Conservation (phyloP, 2,113 vertebrate species). For the Lepus americanus region DNA sequence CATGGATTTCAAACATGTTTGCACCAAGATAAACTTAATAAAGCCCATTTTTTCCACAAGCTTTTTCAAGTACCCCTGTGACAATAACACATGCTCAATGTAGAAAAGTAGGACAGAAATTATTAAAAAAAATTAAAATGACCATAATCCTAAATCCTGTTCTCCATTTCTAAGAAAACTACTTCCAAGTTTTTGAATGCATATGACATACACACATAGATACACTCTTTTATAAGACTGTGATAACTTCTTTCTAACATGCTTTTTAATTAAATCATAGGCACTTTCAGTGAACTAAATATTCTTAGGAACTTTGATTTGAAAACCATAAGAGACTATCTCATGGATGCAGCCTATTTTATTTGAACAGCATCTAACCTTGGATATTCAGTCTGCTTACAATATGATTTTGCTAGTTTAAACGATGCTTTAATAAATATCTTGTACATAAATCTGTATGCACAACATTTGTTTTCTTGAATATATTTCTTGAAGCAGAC, state of each 20-base stretch:
- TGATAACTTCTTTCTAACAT: background rate
- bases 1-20: no score
- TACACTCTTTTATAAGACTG: background rate
- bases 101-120: background rate
- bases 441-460: background rate
- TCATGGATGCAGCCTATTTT: background rate
- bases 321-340: background rate
- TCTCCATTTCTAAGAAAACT: background rate
- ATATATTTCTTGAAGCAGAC: background rate
- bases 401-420: conserved; percentile 41
- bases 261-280: conserved; percentile 25
- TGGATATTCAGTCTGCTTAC: background rate
- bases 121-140: conserved; percentile 44
- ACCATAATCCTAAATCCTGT: background rate
- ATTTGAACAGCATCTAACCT: conserved; percentile 2
- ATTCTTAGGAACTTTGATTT: conserved; percentile 26
- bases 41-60: no score
- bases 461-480: background rate
- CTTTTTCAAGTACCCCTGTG: background rate
- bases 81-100: background rate
- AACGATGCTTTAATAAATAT: background rate
- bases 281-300: conserved; percentile 35
- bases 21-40: no score
- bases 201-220: background rate
- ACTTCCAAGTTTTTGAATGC: background rate